Conservation (phyloP, 2,797 vertebrate genomes). For the Eulemur rubriventer region DNA sequence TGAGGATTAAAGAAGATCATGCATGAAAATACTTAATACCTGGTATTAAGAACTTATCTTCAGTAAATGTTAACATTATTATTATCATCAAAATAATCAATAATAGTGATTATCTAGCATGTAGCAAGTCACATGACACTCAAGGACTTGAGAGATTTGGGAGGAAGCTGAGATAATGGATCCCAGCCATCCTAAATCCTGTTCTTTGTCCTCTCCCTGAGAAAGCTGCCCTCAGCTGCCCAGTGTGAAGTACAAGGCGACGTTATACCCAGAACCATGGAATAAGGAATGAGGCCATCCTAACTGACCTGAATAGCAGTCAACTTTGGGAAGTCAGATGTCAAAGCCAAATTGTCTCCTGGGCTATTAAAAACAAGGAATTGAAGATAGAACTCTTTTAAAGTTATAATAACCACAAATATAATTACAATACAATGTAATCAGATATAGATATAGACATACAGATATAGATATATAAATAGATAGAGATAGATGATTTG, state of each 20-base stretch:
- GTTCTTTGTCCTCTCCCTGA: neutral
- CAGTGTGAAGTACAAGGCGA: neutral
- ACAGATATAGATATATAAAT: neutral
- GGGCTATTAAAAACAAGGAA: neutral
- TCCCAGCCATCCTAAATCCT: neutral
- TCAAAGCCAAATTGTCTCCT: neutral
- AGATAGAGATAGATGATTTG: neutral
- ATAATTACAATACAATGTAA: neutral
- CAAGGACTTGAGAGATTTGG: neutral
- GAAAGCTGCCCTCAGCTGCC: neutral
- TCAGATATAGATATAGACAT: neutral
- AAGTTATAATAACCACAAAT: neutral
- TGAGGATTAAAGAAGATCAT: neutral
- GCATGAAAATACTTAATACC: neutral
- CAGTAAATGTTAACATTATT: conserved; percentile 16
- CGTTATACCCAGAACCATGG: neutral
- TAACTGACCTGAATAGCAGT: neutral
- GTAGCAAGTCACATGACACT: neutral
- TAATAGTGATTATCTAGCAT: neutral
- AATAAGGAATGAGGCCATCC: neutral
- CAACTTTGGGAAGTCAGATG: neutral
- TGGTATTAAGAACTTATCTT: conserved; percentile 12
- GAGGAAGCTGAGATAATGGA: neutral
- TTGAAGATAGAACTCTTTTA: neutral
- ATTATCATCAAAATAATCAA: conserved; percentile 15